Evolutionary conservation across 2,113 vertebrate species (phyloP).

Genomic region (Verasper variegatus): DNA sequence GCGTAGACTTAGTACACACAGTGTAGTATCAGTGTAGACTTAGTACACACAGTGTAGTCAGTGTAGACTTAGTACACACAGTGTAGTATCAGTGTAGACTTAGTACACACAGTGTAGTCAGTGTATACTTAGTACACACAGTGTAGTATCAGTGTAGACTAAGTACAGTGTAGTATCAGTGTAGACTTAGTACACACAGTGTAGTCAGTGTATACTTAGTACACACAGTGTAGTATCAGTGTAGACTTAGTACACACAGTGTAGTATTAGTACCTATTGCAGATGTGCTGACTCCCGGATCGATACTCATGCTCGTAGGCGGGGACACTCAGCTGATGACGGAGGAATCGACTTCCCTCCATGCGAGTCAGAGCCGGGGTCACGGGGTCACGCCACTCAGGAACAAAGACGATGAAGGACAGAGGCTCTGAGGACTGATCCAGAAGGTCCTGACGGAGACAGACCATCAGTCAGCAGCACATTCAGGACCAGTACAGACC

Average conservation of each 20-base stretch:
- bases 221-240: not conserved
- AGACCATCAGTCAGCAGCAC: not conserved
- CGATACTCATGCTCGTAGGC: slow-evolving; percentile 77
- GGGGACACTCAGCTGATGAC: slow-evolving; percentile 67
- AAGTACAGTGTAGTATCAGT: not conserved
- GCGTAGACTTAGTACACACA: not conserved
- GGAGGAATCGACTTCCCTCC: slow-evolving; percentile 71
- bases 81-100: not conserved
- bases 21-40: not conserved
- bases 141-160: not conserved
- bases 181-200: not conserved
- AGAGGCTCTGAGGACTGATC: slow-evolving; percentile 71
- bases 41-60: no score
- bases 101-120: no score
- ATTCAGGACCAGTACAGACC: not conserved
- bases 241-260: not conserved
- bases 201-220: no score
- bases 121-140: not conserved
- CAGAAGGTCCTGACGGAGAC: slow-evolving; percentile 61
- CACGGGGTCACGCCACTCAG: slow-evolving; percentile 75
- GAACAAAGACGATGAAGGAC: slow-evolving; percentile 75
- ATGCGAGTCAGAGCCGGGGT: slow-evolving; percentile 74
- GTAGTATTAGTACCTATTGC: slow-evolving; percentile 61
- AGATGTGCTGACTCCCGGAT: slow-evolving; percentile 73
- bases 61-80: not conserved